Evolutionary conservation across 2,888 invertebrate genomes (phyloP).

Genomic region (Girardia tigrina): DNA sequence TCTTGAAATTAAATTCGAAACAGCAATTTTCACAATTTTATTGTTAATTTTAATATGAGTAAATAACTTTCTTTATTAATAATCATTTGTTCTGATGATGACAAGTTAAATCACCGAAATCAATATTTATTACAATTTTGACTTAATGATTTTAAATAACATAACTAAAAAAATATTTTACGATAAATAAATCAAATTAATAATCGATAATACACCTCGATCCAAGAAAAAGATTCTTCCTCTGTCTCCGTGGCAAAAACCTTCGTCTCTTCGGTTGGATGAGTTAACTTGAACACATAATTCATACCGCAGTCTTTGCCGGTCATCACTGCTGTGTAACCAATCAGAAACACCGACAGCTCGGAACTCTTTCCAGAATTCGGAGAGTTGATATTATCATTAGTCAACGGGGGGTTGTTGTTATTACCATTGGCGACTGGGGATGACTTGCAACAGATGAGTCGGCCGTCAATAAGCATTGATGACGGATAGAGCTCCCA

Average conservation of each 20-base stretch:
- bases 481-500: constrained; percentile 3
- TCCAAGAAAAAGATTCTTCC: constrained; percentile 25
- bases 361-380: not conserved
- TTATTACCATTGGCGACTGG: not conserved
- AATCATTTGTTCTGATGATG: too few relatives aligned
- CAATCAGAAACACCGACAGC: constrained; percentile 30
- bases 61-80: too few relatives aligned
- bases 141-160: too few relatives aligned
- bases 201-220: constrained; percentile 11
- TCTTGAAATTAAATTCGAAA: too few relatives aligned
- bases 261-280: constrained; percentile 24
- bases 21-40: too few relatives aligned
- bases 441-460: not conserved
- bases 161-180: too few relatives aligned
- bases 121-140: too few relatives aligned
- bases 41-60: too few relatives aligned
- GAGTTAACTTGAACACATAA: constrained; percentile 29
- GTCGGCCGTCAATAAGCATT: not conserved
- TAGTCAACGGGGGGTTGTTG: not conserved
- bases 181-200: too few relatives aligned
- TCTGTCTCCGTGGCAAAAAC: constrained; percentile 31
- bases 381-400: not conserved
- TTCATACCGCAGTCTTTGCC: constrained; percentile 23
- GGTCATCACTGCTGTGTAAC: constrained; percentile 28
- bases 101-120: too few relatives aligned